Percentiles rank a stretch among this genome's conserved stretches.
Conservation (phyloP, 2,113 vertebrate genomes). For the Nymphicus hollandicus region DNA sequence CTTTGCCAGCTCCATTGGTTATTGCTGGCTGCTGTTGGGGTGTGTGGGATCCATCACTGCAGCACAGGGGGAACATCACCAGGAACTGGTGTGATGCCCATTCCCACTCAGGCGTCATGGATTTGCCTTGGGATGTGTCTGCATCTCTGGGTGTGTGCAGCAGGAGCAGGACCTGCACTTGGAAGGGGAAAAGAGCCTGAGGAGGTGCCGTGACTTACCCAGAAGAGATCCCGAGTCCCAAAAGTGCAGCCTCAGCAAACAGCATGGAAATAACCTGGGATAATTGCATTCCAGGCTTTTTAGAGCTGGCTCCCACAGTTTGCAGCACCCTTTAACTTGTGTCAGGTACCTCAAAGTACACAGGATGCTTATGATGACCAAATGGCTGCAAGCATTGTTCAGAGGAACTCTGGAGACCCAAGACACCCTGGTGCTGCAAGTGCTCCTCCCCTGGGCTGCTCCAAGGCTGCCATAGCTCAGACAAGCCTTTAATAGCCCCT, state of each 20-base stretch:
- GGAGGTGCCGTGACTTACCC: not conserved
- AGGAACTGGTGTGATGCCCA: no score
- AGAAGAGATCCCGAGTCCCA: rapidly evolving
- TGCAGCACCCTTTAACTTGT: not conserved
- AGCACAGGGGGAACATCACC: rapidly evolving
- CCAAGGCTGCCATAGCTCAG: not conserved
- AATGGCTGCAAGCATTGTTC: rapidly evolving
- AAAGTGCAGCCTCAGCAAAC: rapidly evolving
- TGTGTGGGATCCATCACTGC: not conserved
- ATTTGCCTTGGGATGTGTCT: not conserved
- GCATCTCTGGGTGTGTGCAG: rapidly evolving
- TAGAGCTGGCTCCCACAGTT: not conserved
- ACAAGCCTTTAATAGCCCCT: not conserved
- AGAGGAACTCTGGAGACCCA: not conserved
- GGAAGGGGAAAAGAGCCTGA: not conserved
- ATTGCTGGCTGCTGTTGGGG: rapidly evolving
- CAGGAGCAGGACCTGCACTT: rapidly evolving
- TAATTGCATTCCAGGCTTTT: not conserved
- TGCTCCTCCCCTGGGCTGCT: not conserved
- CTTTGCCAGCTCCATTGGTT: rapidly evolving
- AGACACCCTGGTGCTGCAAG: not conserved
- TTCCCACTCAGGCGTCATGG: rapidly evolving
- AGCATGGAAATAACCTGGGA: rapidly evolving
- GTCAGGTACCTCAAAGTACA: rapidly evolving
- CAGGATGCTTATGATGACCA: rapidly evolving